Percentiles rank a stretch among this genome's conserved stretches.
phyloP scores from a whole-genome alignment of 2,888 invertebrate species.

The Eledona agricola region DNA sequence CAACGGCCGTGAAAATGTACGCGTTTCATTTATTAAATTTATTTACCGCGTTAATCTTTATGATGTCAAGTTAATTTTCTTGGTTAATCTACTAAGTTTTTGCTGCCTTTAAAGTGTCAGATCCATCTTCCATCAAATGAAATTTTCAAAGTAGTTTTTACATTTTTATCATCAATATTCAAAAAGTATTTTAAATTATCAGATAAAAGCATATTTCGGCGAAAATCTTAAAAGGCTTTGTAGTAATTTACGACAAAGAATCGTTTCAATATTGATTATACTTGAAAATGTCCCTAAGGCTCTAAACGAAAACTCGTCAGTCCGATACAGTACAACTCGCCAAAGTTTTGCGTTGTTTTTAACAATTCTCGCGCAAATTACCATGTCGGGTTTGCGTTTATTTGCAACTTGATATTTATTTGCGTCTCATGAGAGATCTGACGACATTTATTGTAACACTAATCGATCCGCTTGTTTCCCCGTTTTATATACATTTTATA shows the following conservation, averaged over 20 bases:
- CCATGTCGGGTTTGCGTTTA: background rate
- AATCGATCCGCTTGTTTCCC: too few relatives aligned
- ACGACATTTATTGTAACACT: too few relatives aligned
- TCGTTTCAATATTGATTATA: conserved; percentile 38
- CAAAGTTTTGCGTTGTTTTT: conserved; percentile 30
- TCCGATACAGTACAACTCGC: conserved; percentile 17
- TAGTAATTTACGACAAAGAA: conserved; percentile 34
- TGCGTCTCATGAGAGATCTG: too few relatives aligned
- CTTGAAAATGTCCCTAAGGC: conserved; percentile 35
- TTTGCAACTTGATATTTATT: too few relatives aligned
- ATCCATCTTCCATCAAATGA: conserved; percentile 2
- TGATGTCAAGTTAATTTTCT: conserved; percentile 36
- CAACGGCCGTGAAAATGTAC: conserved; percentile 33
- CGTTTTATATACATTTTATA: too few relatives aligned
- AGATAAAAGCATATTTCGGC: conserved; percentile 25
- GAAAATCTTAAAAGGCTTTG: conserved; percentile 26
- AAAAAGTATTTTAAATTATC: conserved; percentile 27
- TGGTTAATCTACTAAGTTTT: conserved; percentile 30
- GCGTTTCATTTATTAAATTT: conserved; percentile 38
- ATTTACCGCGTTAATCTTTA: conserved; percentile 38
- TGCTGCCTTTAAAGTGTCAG: conserved; percentile 20
- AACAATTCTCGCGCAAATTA: conserved; percentile 14
- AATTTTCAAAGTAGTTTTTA: conserved; percentile 18
- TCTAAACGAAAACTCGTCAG: conserved; percentile 27
- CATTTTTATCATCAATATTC: conserved; percentile 21